Evolutionary conservation across 37 sponge, comb jelly and placozoan species (phyloP).

Genomic region (Hormiphora californensis): DNA sequence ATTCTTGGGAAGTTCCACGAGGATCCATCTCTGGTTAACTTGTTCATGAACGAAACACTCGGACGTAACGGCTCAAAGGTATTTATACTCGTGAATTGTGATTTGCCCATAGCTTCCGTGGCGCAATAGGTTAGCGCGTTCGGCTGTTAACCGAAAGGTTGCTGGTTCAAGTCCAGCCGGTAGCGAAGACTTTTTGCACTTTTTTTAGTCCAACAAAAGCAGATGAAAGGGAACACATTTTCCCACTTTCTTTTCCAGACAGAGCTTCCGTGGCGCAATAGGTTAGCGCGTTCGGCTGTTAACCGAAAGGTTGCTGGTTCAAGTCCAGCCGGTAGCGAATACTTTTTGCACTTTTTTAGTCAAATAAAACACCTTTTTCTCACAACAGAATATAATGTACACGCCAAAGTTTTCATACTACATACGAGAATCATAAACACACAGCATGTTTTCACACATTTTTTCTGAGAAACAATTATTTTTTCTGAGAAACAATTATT

Average conservation of each 20-base stretch:
- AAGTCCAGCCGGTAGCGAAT: constrained; percentile 64
- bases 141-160: constrained; percentile 83
- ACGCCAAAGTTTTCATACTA: too few species aligned
- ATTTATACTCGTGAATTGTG: background rate
- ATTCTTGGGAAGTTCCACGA: constrained; percentile 21
- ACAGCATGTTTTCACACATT: too few species aligned
- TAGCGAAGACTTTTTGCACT: constrained; percentile 54
- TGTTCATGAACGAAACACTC: constrained; percentile 38
- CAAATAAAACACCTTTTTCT: too few species aligned
- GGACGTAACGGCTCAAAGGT: background rate
- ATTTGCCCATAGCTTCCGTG: constrained; percentile 56
- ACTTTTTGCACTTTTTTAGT: constrained; percentile 5
- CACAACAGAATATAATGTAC: too few species aligned
- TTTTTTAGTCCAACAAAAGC: constrained; percentile 38
- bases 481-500: too few species aligned
- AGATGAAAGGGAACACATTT: too few species aligned
- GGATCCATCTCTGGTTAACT: constrained; percentile 35
- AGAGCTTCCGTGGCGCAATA: constrained; percentile 71
- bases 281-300: constrained; percentile 86
- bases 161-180: constrained; percentile 70
- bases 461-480: too few species aligned
- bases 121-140: constrained; percentile 84
- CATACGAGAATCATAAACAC: too few species aligned
- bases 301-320: constrained; percentile 80
- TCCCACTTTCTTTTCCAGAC: too few species aligned